A percentile compares a stretch with the other conserved stretches of the same genome.
These are phyloP conservation scores for Silurus aristotelis DNA, from an alignment of 2,797 vertebrate species.

Conservation along the genomic window DNA sequence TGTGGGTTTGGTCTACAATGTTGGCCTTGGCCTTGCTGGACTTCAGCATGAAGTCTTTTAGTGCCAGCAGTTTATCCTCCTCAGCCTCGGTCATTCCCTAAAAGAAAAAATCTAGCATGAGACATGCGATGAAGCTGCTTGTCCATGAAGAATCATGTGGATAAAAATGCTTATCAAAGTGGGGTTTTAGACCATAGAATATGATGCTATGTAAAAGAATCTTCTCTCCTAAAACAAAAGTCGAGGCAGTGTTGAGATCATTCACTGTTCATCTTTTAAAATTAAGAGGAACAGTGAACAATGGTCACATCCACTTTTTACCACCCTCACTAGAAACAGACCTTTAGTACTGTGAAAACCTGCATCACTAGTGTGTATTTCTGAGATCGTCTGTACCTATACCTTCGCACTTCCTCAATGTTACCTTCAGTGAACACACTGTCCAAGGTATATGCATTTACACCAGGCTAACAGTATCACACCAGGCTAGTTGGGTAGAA, in stretches of 20 bases:
- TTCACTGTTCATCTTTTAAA: neutral
- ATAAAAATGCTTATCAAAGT: neutral
- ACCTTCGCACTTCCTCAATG: neutral
- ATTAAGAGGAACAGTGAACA: neutral
- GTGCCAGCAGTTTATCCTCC: constrained; percentile 93
- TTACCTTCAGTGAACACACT: neutral
- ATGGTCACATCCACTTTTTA: no score
- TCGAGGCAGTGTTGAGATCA: neutral
- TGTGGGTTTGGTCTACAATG: constrained; percentile 88
- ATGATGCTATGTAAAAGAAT: neutral
- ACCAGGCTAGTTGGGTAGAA: neutral
- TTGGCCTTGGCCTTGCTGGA: constrained; percentile 97
- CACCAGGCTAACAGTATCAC: neutral
- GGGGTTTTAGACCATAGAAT: neutral
- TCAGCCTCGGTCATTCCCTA: constrained; percentile 97
- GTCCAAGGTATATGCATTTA: neutral
- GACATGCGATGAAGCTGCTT: neutral
- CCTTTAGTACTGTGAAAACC: neutral
- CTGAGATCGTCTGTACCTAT: neutral
- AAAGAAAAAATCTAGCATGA: constrained; percentile 17
- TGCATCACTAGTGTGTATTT: neutral
- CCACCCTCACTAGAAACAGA: neutral
- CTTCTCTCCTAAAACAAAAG: neutral
- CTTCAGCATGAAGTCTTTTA: constrained; percentile 98
- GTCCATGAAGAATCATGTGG: neutral